phyloP scores from a whole-genome alignment of 2,888 invertebrate genomes.

The Teleiodes luculella region DNA sequence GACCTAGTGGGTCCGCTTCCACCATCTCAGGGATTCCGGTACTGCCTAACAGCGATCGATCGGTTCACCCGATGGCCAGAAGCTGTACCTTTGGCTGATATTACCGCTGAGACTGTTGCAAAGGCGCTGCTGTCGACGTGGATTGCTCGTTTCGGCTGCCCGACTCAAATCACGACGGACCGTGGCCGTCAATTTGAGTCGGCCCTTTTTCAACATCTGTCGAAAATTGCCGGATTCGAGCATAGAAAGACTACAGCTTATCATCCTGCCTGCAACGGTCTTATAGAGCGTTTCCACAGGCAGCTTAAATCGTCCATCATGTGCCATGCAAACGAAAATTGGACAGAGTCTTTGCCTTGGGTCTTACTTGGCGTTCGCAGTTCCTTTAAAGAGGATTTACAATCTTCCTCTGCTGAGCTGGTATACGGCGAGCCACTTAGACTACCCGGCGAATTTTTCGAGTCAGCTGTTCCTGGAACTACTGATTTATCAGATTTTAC shows the following conservation, averaged over 20 bases:
- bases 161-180: constrained; percentile 31
- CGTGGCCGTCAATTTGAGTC: constrained; percentile 37
- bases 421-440: constrained; percentile 28
- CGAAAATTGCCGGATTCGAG: constrained; percentile 10
- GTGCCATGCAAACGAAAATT: constrained; percentile 23
- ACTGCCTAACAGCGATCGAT: too few relatives aligned
- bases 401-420: constrained; percentile 21
- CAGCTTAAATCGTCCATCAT: constrained; percentile 33
- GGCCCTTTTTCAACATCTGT: constrained; percentile 22
- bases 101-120: constrained; percentile 44
- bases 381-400: constrained; percentile 23
- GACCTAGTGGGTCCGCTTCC: constrained; percentile 34
- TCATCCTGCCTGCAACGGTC: too few relatives aligned
- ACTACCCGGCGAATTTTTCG: constrained; percentile 23
- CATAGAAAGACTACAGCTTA: constrained; percentile 26
- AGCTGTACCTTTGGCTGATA: constrained; percentile 39
- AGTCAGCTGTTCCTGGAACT: background rate
- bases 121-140: constrained; percentile 41
- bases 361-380: constrained; percentile 25
- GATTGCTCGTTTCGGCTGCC: constrained; percentile 54
- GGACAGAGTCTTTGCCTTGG: constrained; percentile 21
- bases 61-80: constrained; percentile 51
- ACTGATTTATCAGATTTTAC: constrained; percentile 19
- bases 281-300: constrained; percentile 24
- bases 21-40: constrained; percentile 16